Evolutionary conservation across 2,797 vertebrate species (phyloP), one percentile per base, ranked within the genome.

Genomic region (Melanotaenia trifasciata): DNA sequence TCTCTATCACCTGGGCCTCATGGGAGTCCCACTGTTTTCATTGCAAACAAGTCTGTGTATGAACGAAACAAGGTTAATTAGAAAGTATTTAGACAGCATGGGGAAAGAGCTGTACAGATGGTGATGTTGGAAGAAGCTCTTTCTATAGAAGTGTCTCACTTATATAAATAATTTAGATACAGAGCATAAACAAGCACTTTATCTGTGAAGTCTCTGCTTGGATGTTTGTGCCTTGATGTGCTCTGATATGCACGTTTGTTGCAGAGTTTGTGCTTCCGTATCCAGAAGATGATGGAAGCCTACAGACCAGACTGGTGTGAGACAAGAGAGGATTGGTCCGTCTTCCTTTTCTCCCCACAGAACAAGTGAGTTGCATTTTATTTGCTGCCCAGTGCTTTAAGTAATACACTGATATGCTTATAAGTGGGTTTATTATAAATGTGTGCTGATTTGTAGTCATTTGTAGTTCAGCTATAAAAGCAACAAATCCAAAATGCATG

Each of bases 231-330:
- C 47, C 50, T 11, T 57, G 22, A 32, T 65, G 51, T 68, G 54
- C 43, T 58, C 26, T 58, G 30, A 54, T 61, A 1, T 76, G 18
- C 68, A 32, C 63, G 5, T 58, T 57, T 43, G 45, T 72, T 79
- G 63, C 85, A 99, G 98, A 98, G 96, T 64, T 84, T 99, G 73
- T 99, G 97, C 76, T 98, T 98, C 93, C 96, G 98, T 1, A 93
- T 99, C 78, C 95, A 95, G 91, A 99, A 99, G 94, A 99, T 98
- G 97, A 95, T 99, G 10, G 97, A 99, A 66, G 96, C 93, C 5
- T 98, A 99, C 84, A 96, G 96, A 62, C 98, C 98, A 0, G 96
- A 96, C 79, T 99, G 97, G 97, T 99, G 97, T 65, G 97, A 97
- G 85, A 92, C 93, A 80, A 94, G 98, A 18, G 96, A 97, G 70